Base-by-base conservation (phyloP, 2,113 vertebrate species). In the Macquaria ambigua region DNA sequence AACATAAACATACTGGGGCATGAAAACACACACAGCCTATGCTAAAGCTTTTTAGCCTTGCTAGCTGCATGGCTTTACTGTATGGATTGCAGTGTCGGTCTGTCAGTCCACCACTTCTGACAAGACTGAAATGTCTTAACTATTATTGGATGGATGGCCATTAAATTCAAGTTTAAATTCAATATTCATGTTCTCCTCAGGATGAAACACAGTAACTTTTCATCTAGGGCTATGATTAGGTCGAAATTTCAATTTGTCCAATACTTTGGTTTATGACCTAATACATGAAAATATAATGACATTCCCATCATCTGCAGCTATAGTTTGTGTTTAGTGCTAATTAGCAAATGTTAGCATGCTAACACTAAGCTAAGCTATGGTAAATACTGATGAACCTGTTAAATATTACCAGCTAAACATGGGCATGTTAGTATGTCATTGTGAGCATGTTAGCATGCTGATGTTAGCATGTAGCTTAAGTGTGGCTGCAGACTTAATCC, bases 1-100 rank as follows among this genome's bases (percentile, higher is more conserved):
- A 58, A 84, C 50, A 63, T 8, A n/a, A 34, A 61, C 59, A 37
- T 31, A 76, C 18, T 56, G 69, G 28, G 46, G 74, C 63, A 79
- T 46, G 25, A 43, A 58, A 25, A 52, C 20, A 39, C 37, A 76
- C 41, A 77, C 72, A 78, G 43, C 20, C 50, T 75, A 68, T 9
- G 31, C 70, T 34, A 41, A 6, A 74, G 73, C 68, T 72, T 31
- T 58, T 61, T 21, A 56, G 59, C 14, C 34, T 25, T 41, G 61
- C 50, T 1, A 15, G 46, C 23, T 16, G 8, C 58, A 15, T 9
- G 10, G 18, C 21, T 41, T 37, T 5, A 34, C 41, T 15, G 41
- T 8, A 41, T 16, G 72, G 37, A 7, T 5, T 15, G 8, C 55
- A 48, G 46, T 39, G 7, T 39, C 9, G 2, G 5, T 20, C 7